A percentile compares a stretch with the other conserved stretches of the same genome.
Evolutionary conservation across 1,140 invertebrate species (phyloP).

Genomic region (Cotesia typhae): DNA sequence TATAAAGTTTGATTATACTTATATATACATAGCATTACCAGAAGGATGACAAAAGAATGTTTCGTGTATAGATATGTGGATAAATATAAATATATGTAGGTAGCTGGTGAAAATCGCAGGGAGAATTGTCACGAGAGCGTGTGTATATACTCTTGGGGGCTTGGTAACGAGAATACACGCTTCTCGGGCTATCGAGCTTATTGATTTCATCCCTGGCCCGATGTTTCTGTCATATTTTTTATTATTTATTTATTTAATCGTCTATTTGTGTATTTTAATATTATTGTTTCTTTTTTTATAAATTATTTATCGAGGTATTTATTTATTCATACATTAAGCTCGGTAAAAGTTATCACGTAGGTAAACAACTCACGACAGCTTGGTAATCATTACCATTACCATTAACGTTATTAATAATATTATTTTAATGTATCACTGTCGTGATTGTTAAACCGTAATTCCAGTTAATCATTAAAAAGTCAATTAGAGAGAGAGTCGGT

Average conservation of each 20-base stretch:
- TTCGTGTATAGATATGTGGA: neutral
- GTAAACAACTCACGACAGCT: neutral
- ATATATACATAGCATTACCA: neutral
- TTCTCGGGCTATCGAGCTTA: slow-evolving; percentile 29
- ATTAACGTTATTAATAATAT: neutral
- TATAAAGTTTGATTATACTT: neutral
- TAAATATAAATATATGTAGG: neutral
- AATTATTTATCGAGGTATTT: too few relatives aligned
- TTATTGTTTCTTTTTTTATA: neutral
- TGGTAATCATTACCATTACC: too few relatives aligned
- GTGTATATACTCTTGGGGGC: slow-evolving; percentile 2
- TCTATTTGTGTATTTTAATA: neutral
- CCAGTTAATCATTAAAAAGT: slow-evolving; percentile 18
- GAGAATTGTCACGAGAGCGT: slow-evolving; percentile 6
- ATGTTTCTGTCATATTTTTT: slow-evolving; percentile 12
- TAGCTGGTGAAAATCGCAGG: slow-evolving; percentile 7
- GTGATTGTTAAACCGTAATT: neutral
- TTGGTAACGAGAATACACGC: slow-evolving; percentile 31
- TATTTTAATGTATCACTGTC: neutral
- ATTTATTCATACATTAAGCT: too few relatives aligned
- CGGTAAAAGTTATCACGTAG: neutral
- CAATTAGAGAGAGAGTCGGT: neutral
- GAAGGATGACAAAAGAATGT: neutral
- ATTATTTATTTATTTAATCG: neutral
- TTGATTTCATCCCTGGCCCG: slow-evolving; percentile 28